These are phyloP conservation scores for Microplitis manilae DNA, from an alignment of 2,888 invertebrate species.

Conservation along the genomic window DNA sequence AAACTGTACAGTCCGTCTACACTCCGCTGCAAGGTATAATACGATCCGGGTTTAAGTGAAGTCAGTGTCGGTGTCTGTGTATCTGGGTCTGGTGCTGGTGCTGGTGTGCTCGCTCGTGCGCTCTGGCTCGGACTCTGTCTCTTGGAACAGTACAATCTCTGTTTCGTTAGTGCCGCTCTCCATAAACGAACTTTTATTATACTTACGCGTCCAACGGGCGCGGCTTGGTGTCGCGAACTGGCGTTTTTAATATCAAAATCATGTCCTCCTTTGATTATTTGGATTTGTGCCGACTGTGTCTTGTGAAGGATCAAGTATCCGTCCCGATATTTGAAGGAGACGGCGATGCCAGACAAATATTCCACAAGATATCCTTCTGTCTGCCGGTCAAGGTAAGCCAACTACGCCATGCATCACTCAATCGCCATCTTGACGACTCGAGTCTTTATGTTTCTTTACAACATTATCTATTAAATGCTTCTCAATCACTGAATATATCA, in stretches of 20 bases:
- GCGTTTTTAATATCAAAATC: constrained; percentile 61
- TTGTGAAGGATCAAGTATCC: constrained; percentile 75
- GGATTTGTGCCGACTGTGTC: constrained; percentile 71
- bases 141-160: neutral
- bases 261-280: constrained; percentile 69
- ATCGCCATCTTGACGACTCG: constrained; percentile 63
- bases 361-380: constrained; percentile 81
- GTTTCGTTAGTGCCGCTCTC: neutral
- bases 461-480: constrained; percentile 15
- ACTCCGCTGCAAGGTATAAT: too few species aligned
- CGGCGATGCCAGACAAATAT: constrained; percentile 76
- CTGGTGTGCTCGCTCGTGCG: neutral
- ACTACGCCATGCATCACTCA: constrained; percentile 58
- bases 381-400: constrained; percentile 81
- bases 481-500: neutral
- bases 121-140: neutral
- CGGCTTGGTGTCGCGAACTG: constrained; percentile 64
- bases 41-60: too few species aligned
- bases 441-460: constrained; percentile 24
- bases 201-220: constrained; percentile 58
- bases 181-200: constrained; percentile 17
- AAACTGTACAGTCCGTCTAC: too few species aligned
- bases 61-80: too few species aligned
- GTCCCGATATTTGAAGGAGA: constrained; percentile 81
- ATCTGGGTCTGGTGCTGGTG: neutral